Percentiles rank a stretch among this genome's conserved stretches.
phyloP scores from a whole-genome alignment of 2,797 vertebrate genomes.

The Rhinichthys osculus region DNA sequence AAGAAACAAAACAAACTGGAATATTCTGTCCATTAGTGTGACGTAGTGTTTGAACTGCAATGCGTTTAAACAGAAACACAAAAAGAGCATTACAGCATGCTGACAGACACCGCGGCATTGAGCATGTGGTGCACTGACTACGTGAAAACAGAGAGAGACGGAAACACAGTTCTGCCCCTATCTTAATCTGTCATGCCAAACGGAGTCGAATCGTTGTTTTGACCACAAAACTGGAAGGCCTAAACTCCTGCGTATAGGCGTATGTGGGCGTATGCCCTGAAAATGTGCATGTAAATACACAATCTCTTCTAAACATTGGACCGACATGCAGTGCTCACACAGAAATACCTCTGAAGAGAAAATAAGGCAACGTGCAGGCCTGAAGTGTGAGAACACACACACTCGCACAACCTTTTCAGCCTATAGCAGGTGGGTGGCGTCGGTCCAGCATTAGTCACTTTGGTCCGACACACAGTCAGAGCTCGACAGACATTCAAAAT shows the following conservation, averaged over 20 bases:
- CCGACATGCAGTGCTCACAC: slow-evolving; percentile 37
- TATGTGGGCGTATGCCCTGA: not conserved
- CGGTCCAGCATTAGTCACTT: slow-evolving; percentile 73
- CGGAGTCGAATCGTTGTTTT: not conserved
- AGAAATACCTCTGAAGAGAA: slow-evolving; percentile 60
- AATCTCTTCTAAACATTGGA: slow-evolving; percentile 32
- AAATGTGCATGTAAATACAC: slow-evolving; percentile 9
- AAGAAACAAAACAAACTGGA: not conserved
- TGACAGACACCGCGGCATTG: slow-evolving; percentile 20
- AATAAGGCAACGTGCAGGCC: slow-evolving; percentile 48
- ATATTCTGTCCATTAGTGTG: not conserved
- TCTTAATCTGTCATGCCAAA: slow-evolving; percentile 7
- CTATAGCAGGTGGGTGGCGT: slow-evolving; percentile 65
- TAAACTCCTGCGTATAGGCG: not conserved
- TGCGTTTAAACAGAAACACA: slow-evolving; percentile 31
- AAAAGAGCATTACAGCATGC: slow-evolving; percentile 29
- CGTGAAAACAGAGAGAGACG: not conserved
- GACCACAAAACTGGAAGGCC: slow-evolving; percentile 16
- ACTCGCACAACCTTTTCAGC: slow-evolving; percentile 52
- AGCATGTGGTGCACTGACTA: slow-evolving; percentile 49
- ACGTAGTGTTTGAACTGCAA: slow-evolving; percentile 36
- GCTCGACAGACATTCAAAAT: slow-evolving; percentile 72
- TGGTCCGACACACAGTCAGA: slow-evolving; percentile 63
- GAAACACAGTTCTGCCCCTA: not conserved
- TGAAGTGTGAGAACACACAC: slow-evolving; percentile 33